A percentile compares a stretch with the other conserved stretches of the same genome.
These are phyloP conservation scores for Xenentodon cancila DNA, from an alignment of 2,797 vertebrate genomes.

Conservation along the genomic window DNA sequence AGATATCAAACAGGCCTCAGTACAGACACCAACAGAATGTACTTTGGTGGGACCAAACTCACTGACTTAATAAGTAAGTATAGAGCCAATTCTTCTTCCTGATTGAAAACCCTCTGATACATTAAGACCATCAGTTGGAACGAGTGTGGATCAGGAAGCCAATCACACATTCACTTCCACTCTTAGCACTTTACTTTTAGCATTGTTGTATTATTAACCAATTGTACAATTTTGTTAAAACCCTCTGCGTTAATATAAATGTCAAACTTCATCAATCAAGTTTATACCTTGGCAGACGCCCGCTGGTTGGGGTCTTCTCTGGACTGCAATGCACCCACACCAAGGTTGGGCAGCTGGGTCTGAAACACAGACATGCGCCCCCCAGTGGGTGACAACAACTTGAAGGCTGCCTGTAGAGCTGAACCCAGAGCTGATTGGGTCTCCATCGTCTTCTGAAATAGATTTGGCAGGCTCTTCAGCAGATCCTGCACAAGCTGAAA, in stretches of 20 bases:
- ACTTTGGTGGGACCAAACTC: no score
- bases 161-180: no score
- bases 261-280: not conserved
- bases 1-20: not conserved
- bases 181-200: no score
- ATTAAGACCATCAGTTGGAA: no score
- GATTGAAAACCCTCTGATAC: no score
- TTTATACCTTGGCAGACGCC: constrained; percentile 88
- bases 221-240: not conserved
- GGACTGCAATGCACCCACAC: constrained; percentile 89
- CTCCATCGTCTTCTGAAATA: constrained; percentile 94
- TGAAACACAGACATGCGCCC: constrained; percentile 95
- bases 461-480: constrained; percentile 89
- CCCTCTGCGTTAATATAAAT: not conserved
- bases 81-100: no score
- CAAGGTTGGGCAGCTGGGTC: constrained; percentile 93
- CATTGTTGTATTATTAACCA: no score
- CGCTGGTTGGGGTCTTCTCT: constrained; percentile 94
- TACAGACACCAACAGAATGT: no score
- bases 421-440: constrained; percentile 95
- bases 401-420: constrained; percentile 93
- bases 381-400: constrained; percentile 93
- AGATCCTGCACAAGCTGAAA: constrained; percentile 93
- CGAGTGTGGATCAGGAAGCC: no score
- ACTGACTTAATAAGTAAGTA: no score